Percentiles rank a stretch among this genome's conserved stretches.
phyloP scores from a whole-genome alignment of 2,888 invertebrate genomes.

The Drosophila maculinotata region DNA sequence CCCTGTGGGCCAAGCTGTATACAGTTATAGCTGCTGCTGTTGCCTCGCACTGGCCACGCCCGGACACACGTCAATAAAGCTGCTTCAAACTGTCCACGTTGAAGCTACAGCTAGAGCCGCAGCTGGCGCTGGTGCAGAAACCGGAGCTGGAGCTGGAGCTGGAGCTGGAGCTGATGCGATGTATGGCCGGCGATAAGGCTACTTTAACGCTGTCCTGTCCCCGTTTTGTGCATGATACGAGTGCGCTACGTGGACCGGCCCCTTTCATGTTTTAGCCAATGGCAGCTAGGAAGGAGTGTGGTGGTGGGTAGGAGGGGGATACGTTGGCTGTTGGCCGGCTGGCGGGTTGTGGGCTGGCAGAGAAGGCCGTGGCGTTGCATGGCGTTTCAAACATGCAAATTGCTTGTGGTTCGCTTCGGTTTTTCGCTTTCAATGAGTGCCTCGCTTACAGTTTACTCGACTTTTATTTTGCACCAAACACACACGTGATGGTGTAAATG shows the following conservation, averaged over 20 bases:
- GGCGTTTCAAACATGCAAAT: slow-evolving; percentile 78
- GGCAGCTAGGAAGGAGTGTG: slow-evolving; percentile 28
- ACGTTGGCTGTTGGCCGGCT: too few relatives aligned
- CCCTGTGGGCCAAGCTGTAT: slow-evolving; percentile 18
- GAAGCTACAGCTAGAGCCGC: slow-evolving; percentile 36
- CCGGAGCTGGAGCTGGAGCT: slow-evolving; percentile 1
- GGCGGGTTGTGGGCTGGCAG: too few relatives aligned
- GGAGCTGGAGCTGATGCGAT: slow-evolving; percentile 54
- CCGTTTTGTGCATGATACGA: slow-evolving; percentile 73
- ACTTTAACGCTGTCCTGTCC: slow-evolving; percentile 78
- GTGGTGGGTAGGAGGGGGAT: background rate
- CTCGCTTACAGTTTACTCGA: slow-evolving; percentile 71
- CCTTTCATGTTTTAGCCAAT: slow-evolving; percentile 74
- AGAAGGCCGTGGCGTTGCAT: slow-evolving; percentile 57
- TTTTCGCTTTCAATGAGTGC: slow-evolving; percentile 78
- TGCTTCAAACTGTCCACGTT: slow-evolving; percentile 78
- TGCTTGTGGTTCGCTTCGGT: slow-evolving; percentile 79
- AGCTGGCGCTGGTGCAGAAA: slow-evolving; percentile 17
- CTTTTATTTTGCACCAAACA: slow-evolving; percentile 47
- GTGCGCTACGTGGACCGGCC: slow-evolving; percentile 62
- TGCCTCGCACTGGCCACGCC: slow-evolving; percentile 57
- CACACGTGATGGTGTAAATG: background rate
- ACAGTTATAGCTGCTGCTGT: slow-evolving; percentile 14
- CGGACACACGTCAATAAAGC: slow-evolving; percentile 78
- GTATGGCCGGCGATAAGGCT: slow-evolving; percentile 71